phyloP scores from a whole-genome alignment of 2,888 invertebrate genomes.

The Zeuzera pyrina region DNA sequence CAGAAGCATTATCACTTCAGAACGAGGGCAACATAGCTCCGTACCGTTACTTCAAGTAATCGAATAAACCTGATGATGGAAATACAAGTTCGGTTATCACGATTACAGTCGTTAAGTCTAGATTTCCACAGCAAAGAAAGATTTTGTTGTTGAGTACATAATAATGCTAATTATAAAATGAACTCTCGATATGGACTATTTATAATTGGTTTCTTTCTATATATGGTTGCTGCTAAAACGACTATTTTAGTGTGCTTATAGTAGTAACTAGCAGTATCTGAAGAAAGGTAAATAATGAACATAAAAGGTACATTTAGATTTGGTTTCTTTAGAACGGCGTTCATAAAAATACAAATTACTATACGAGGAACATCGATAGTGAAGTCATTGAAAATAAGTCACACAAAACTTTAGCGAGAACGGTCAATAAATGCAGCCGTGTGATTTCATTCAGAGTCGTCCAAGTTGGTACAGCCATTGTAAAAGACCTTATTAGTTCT shows the following conservation, averaged over 20 bases:
- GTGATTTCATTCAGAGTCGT: constrained; percentile 22
- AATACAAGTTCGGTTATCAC: no score
- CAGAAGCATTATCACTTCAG: constrained; percentile 51
- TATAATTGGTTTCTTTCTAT: no score
- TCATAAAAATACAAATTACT: background rate
- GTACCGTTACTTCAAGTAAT: constrained; percentile 43
- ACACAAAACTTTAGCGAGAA: constrained; percentile 11
- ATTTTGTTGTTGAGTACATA: no score
- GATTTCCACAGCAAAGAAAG: no score
- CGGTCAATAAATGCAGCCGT: constrained; percentile 19
- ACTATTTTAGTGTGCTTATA: no score
- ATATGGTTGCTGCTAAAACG: no score
- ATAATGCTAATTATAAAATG: no score
- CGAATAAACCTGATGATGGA: constrained; percentile 16
- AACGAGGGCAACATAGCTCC: constrained; percentile 37
- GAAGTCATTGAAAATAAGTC: background rate
- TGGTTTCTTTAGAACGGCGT: background rate
- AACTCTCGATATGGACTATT: no score
- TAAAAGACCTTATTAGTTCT: constrained; percentile 45
- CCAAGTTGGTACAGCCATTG: constrained; percentile 25
- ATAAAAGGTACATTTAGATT: background rate
- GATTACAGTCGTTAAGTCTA: no score
- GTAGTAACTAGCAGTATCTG: no score
- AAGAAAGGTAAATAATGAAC: no score
- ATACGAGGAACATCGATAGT: background rate